Base-by-base conservation (phyloP, 2,113 vertebrate species). In the Bubalus kerabau region DNA sequence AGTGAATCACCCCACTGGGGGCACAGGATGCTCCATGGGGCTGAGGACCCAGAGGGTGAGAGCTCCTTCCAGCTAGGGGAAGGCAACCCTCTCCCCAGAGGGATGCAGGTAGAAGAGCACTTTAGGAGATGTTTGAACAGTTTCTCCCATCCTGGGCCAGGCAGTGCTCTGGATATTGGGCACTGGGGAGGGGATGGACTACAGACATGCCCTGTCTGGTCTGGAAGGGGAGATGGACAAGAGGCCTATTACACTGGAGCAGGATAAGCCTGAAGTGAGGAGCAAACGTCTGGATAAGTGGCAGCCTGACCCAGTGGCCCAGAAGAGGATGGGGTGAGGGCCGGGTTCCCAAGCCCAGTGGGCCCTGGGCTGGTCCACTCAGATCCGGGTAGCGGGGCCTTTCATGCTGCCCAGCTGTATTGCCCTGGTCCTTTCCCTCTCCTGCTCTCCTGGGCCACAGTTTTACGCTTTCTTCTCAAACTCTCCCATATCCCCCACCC, bases 331-430 rank as follows among this genome's bases (percentile, higher is more conserved):
- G 6, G 48, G 57, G 17, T 6, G 0, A 43, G 4, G 2, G 30
- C 30, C 1, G 2, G 93, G 50, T 59, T 62, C 32, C 43, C n/a
- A 0, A 6, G 2, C 24, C 6, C 3, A 30, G 6, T 0, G 40
- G 59, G 23, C 23, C 48, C 21, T 23, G 60, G 16, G 40, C n/a
- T 28, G 67, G 43, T 46, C 16, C 26, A 9, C 19, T 36, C 32
- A n/a, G 80, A 82, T 48, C 12, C 2, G 2, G 16, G 6, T 0
- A 12, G 43, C 0, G 1, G 32, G 28, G 32, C 24, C 46, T 36
- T 95, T 21, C 6, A 15, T 9, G 36, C n/a, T 4, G 13, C 57
- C 46, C 28, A 2, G 0, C 26, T 12, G 7, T 13, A 3, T 21
- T 17, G 23, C 50, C 78, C 4, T 5, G 23, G 1, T 13, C 17